Evolutionary conservation across 2,113 vertebrate species (phyloP).

Genomic region (Dasyprocta punctata): DNA sequence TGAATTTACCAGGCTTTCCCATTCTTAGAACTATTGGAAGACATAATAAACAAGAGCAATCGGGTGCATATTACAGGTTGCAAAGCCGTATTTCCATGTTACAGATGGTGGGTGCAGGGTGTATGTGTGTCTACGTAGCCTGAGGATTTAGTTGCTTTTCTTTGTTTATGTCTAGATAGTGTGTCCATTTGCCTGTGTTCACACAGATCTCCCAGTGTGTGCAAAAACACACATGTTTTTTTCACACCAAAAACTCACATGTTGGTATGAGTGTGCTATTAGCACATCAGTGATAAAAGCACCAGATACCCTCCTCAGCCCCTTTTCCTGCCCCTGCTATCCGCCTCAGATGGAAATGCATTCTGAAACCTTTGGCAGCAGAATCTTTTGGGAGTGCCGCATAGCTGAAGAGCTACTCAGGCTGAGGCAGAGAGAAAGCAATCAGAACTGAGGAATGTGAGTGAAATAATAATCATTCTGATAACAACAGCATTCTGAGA

Average conservation of each 20-base stretch:
- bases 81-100: neutral
- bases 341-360: neutral
- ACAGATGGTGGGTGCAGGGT: fast-evolving
- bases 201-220: fast-evolving
- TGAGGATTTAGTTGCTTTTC: neutral
- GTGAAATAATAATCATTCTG: neutral
- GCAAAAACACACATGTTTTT: neutral
- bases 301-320: neutral
- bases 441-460: neutral
- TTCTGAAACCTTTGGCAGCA: neutral
- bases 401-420: neutral
- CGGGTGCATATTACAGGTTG: fast-evolving
- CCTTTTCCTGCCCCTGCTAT: neutral
- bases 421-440: neutral
- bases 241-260: neutral
- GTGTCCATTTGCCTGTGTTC: neutral
- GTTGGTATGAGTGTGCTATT: fast-evolving
- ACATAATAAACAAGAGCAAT: neutral
- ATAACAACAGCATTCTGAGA: neutral
- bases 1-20: neutral
- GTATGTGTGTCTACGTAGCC: fast-evolving
- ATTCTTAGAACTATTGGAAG: neutral
- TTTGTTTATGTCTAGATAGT: neutral
- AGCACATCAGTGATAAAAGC: fast-evolving
- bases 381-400: neutral